Evolutionary conservation across 2,113 vertebrate species (phyloP).

Genomic region (Mobula birostris): DNA sequence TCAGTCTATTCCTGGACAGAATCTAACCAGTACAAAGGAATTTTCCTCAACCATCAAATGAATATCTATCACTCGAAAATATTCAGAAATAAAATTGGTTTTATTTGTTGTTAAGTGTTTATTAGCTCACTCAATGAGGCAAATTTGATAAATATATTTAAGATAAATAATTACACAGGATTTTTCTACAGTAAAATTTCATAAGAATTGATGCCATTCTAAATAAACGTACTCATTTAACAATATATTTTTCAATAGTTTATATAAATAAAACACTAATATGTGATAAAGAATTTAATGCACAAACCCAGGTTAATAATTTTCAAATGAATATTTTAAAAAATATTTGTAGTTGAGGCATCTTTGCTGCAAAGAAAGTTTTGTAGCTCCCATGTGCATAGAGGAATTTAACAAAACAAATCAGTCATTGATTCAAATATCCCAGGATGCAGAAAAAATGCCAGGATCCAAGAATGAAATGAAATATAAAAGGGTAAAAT

Average conservation of each 20-base stretch:
- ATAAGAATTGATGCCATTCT: background rate
- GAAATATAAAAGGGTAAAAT: background rate
- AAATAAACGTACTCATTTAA: background rate
- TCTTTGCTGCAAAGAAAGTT: background rate
- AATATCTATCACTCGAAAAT: background rate
- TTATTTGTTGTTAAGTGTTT: background rate
- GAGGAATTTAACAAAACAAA: slow-evolving; percentile 19
- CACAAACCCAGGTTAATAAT: background rate
- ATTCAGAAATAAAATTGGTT: background rate
- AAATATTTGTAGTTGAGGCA: background rate
- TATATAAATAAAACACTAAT: no score
- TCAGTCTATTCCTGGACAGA: no score
- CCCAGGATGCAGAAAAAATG: background rate
- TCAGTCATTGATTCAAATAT: slow-evolving; percentile 13
- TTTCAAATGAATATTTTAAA: background rate
- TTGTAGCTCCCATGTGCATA: background rate
- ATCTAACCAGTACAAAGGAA: background rate
- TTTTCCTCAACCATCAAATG: background rate
- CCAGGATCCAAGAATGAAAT: background rate
- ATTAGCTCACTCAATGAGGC: no score
- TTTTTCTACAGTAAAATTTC: background rate
- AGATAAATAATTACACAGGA: background rate
- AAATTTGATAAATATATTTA: slow-evolving; percentile 11
- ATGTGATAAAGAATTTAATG: no score
- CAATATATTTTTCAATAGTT: no score